Base-by-base conservation (phyloP, 2,888 invertebrate species). In the Aproaerema taeniolella region DNA sequence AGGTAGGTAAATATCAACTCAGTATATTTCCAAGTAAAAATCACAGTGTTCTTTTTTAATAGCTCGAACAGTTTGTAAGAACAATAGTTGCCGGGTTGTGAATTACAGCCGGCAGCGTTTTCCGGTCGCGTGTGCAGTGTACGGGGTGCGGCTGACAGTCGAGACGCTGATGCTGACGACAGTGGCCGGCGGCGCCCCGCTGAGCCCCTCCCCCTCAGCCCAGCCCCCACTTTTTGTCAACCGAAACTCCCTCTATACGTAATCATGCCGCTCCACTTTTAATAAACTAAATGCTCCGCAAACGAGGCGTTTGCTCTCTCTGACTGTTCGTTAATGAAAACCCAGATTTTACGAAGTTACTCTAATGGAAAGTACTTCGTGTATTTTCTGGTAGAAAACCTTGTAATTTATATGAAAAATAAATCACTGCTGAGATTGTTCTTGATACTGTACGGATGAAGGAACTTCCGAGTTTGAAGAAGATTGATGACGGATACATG, bases 101-200 rank as follows among this genome's bases (percentile, higher is more conserved):
- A 26, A 34, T 25, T 10, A 11, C 25, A 34, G 25, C 34, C 34
- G 25, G 12, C 25, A 25, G 34, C 34, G 24, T n/a, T n/a, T n/a
- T n/a, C n/a, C n/a, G n/a, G n/a, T n/a, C n/a, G n/a, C n/a, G n/a
- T n/a, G n/a, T n/a, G n/a, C n/a, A 13, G 20, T 20, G 20, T 11
- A 17, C 6, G 11, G 39, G 33, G 30, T 40, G 40, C 47, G 42
- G 36, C 25, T 59, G 58, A 62, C 60, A 54, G 58, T 52, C 49
- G 49, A 37, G 43, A 47, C 46, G 43, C n/a, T 49, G 52, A 52
- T 55, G 53, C 55, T 50, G 55, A 43, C 45, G 45, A 39, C n/a
- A n/a, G n/a, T n/a, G 36, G 33, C 45, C 7, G 5, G 20, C 4
- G 2, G 11, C 6, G 24, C 17, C 7, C 17, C 8, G 24, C 15